phyloP scores from a whole-genome alignment of 2,113 vertebrate species.

The Desmodus rotundus region DNA sequence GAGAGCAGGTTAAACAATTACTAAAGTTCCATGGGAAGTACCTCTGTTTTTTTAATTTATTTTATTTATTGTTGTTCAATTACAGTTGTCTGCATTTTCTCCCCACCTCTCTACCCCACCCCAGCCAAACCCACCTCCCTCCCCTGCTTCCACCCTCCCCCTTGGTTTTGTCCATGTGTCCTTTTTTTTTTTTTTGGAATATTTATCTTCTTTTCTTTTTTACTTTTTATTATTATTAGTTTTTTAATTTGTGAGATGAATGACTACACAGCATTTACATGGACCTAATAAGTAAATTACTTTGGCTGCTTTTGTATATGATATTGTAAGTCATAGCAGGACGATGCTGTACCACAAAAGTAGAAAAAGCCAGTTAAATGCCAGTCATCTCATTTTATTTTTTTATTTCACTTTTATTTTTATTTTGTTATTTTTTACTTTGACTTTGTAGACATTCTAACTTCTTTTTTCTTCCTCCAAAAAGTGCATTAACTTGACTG shows the following conservation, averaged over 20 bases:
- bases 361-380: neutral
- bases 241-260: neutral
- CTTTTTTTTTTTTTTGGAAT: no score
- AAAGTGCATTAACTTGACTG: neutral
- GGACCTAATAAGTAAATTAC: neutral
- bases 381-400: neutral
- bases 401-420: no score
- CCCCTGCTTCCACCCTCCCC: no score
- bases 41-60: no score
- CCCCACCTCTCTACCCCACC: no score
- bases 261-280: neutral
- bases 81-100: no score
- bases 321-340: neutral
- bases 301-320: neutral
- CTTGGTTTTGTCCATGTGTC: no score
- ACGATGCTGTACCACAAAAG: neutral
- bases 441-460: neutral
- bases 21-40: neutral
- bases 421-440: neutral
- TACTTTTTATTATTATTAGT: no score
- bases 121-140: no score
- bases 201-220: no score
- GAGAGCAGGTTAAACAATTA: neutral
- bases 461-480: neutral
- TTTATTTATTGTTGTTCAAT: no score